Conservation (phyloP, 2,888 invertebrate genomes). For the Tryphoninae sp. region DNA sequence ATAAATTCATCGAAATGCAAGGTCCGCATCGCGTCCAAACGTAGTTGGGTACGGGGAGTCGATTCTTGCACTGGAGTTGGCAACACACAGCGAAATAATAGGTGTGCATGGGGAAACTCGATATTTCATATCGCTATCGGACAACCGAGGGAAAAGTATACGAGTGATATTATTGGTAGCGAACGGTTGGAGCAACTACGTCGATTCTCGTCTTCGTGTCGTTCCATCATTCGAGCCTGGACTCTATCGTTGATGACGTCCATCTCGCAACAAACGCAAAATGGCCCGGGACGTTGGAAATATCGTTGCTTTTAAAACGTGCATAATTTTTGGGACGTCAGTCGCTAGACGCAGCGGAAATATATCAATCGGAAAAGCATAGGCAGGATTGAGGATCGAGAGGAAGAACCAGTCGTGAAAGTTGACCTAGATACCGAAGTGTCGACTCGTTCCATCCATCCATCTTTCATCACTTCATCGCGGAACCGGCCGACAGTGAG, state of each 20-base stretch:
- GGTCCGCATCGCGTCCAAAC: slow-evolving; percentile 1
- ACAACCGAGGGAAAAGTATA: slow-evolving; percentile 15
- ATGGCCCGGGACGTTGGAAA: too few species aligned
- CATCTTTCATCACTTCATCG: slow-evolving; percentile 15
- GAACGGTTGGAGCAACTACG: slow-evolving; percentile 18
- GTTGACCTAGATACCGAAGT: slow-evolving; percentile 4
- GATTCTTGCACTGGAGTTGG: neutral
- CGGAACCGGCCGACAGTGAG: neutral
- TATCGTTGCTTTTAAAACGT: too few species aligned
- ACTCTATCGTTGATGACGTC: too few species aligned
- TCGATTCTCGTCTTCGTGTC: slow-evolving; percentile 22
- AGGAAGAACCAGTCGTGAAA: neutral
- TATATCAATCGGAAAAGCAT: too few species aligned
- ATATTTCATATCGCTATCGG: slow-evolving; percentile 63
- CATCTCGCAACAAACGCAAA: too few species aligned
- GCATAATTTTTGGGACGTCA: too few species aligned
- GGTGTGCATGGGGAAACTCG: slow-evolving; percentile 50
- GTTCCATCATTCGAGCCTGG: neutral
- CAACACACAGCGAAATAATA: slow-evolving; percentile 40
- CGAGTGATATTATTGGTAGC: slow-evolving; percentile 20
- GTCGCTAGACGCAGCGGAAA: too few species aligned
- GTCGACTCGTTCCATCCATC: slow-evolving; percentile 17
- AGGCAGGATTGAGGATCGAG: neutral
- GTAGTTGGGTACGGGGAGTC: neutral
- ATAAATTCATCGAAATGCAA: slow-evolving; percentile 2